These are phyloP conservation scores for Hemiscyllium ocellatum DNA, from an alignment of 2,113 vertebrate genomes.

Conservation along the genomic window DNA sequence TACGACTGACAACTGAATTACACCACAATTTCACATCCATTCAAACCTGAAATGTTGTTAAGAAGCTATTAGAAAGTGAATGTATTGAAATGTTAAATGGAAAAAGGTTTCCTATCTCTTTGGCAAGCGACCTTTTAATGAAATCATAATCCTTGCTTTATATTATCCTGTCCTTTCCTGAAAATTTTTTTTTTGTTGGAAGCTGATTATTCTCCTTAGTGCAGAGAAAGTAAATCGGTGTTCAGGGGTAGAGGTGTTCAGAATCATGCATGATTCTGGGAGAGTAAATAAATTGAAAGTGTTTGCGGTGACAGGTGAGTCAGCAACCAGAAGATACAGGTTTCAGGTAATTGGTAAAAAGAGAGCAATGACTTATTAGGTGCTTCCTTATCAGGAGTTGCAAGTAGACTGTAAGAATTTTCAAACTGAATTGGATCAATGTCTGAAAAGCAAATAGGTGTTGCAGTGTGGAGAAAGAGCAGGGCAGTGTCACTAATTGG, in stretches of 20 bases:
- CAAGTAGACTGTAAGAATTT: neutral
- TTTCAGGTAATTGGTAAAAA: neutral
- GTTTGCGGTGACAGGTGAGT: neutral
- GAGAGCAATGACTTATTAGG: neutral
- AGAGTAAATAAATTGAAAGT: neutral
- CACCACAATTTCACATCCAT: conserved; percentile 10
- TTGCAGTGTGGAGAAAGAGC: neutral
- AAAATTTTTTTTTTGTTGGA: neutral
- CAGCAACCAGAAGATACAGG: neutral
- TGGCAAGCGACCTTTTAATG: conserved; percentile 2
- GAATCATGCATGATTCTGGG: neutral
- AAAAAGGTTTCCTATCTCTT: neutral
- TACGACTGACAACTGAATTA: neutral
- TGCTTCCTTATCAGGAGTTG: neutral
- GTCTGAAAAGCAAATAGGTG: neutral
- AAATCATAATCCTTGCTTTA: conserved; percentile 1
- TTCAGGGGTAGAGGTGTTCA: neutral
- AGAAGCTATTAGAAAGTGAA: neutral
- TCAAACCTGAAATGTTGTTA: neutral
- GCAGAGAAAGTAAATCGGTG: neutral
- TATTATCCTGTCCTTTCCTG: neutral
- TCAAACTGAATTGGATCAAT: neutral
- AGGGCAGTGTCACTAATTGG: neutral
- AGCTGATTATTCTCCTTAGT: neutral
- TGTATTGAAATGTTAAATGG: neutral